A percentile compares a stretch with the other conserved stretches of the same genome.
Conservation (phyloP, 1,140 invertebrate species). For the Drosophila baimaii region DNA sequence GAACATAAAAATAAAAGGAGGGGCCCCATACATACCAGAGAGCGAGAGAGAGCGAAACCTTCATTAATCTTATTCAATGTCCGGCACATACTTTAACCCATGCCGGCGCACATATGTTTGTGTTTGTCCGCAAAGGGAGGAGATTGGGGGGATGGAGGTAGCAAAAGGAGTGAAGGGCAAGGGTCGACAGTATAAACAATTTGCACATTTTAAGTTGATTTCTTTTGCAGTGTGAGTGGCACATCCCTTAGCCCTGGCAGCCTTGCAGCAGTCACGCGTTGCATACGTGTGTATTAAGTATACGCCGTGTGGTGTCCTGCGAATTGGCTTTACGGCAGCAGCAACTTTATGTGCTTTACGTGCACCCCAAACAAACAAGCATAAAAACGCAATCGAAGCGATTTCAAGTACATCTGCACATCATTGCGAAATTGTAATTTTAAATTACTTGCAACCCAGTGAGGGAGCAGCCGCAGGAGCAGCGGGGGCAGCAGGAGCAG, state of each 20-base stretch:
- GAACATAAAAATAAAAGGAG: constrained; percentile 42
- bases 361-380: constrained; percentile 65
- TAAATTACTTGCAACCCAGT: constrained; percentile 33
- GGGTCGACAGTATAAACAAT: constrained; percentile 71
- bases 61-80: constrained; percentile 83
- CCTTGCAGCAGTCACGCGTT: constrained; percentile 71
- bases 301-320: constrained; percentile 67
- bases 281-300: constrained; percentile 75
- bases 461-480: too few relatives aligned
- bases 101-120: constrained; percentile 36
- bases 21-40: constrained; percentile 30
- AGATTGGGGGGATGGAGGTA: too few relatives aligned
- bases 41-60: constrained; percentile 52
- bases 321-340: constrained; percentile 54
- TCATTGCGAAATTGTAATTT: constrained; percentile 48
- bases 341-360: constrained; percentile 72
- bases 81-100: constrained; percentile 75
- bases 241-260: constrained; percentile 4
- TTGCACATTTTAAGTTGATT: constrained; percentile 81
- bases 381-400: constrained; percentile 37
- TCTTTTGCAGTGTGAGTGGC: constrained; percentile 30
- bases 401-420: constrained; percentile 35
- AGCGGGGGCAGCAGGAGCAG: neutral
- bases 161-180: neutral
- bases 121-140: constrained; percentile 30